Conservation (phyloP, 2,113 vertebrate genomes). For the Arizona elegans region DNA sequence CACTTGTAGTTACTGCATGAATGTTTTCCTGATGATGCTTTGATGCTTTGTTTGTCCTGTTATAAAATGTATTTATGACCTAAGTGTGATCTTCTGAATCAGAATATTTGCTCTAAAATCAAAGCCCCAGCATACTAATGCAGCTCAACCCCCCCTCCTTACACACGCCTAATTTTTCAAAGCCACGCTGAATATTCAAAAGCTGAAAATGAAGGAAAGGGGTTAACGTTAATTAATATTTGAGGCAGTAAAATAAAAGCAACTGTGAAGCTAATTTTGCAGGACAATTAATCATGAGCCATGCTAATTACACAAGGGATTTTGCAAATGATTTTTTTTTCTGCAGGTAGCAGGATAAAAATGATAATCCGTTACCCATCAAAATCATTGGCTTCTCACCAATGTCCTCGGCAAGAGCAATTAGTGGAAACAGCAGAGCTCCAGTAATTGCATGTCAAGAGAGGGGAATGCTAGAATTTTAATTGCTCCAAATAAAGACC, state of each 20-base stretch:
- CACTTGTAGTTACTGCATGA: conserved; percentile 82
- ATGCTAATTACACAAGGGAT: conserved; percentile 99
- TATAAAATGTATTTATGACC: conserved; percentile 96
- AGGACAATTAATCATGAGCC: conserved; percentile 99
- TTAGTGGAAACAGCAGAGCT: conserved; percentile 90
- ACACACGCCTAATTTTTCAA: conserved; percentile 85
- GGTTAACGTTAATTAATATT: conserved; percentile 99
- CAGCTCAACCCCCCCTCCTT: conserved; percentile 64
- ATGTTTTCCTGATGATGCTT: conserved; percentile 83
- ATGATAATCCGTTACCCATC: conserved; percentile 92
- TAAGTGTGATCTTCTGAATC: conserved; percentile 82
- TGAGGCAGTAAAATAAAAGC: conserved; percentile 98
- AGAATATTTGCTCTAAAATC: conserved; percentile 87
- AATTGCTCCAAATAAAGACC: conserved; percentile 91
- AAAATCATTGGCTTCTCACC: conserved; percentile 95
- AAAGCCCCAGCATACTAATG: conserved; percentile 81
- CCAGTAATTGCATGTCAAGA: conserved; percentile 93
- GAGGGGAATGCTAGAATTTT: conserved; percentile 89
- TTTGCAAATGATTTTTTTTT: conserved; percentile 96
- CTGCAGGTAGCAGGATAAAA: conserved; percentile 93
- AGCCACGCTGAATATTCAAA: conserved; percentile 95
- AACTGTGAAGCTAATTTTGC: conserved; percentile 99
- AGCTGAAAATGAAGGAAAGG: conserved; percentile 84
- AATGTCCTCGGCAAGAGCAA: conserved; percentile 95
- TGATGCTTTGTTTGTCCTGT: conserved; percentile 84